Percentiles rank a stretch among this genome's conserved stretches.
phyloP scores from a whole-genome alignment of 2,888 invertebrate genomes.

The Idaea straminata region DNA sequence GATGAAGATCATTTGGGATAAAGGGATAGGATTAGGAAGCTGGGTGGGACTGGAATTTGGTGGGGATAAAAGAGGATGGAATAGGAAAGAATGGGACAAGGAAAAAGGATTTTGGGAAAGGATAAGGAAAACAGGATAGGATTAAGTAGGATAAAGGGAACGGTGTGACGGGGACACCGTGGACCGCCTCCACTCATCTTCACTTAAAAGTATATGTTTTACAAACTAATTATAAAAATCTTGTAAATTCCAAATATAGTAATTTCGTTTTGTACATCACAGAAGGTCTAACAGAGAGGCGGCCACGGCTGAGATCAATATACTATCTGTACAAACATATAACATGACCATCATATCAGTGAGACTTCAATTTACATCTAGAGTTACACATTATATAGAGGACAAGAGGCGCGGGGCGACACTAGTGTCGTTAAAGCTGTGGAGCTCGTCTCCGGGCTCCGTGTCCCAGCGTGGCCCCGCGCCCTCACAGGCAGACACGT shows the following conservation, averaged over 20 bases:
- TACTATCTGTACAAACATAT: conserved; percentile 68
- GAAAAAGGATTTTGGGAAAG: no score
- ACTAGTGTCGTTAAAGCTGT: conserved; percentile 62
- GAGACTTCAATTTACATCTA: conserved; percentile 72
- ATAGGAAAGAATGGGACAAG: conserved; percentile 46
- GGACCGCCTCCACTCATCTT: conserved; percentile 62
- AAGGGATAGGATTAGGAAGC: no score
- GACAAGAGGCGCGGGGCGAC: conserved; percentile 38
- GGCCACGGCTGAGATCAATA: conserved; percentile 72
- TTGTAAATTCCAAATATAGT: conserved; percentile 79
- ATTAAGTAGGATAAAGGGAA: conserved; percentile 44
- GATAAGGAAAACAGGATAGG: neutral
- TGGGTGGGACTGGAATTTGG: conserved; percentile 20
- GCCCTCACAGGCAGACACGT: conserved; percentile 29
- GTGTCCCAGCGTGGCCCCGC: conserved; percentile 6
- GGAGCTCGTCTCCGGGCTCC: conserved; percentile 26
- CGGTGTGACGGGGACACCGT: conserved; percentile 58
- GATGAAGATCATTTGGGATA: neutral
- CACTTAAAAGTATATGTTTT: conserved; percentile 76
- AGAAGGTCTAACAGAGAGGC: conserved; percentile 62
- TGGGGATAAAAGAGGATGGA: conserved; percentile 44
- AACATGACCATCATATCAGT: conserved; percentile 58
- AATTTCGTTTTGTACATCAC: conserved; percentile 76
- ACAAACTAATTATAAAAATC: conserved; percentile 79
- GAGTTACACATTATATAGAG: conserved; percentile 38